Evolutionary conservation across 2,797 vertebrate genomes (phyloP).

Genomic region (Knipowitschia caucasica): DNA sequence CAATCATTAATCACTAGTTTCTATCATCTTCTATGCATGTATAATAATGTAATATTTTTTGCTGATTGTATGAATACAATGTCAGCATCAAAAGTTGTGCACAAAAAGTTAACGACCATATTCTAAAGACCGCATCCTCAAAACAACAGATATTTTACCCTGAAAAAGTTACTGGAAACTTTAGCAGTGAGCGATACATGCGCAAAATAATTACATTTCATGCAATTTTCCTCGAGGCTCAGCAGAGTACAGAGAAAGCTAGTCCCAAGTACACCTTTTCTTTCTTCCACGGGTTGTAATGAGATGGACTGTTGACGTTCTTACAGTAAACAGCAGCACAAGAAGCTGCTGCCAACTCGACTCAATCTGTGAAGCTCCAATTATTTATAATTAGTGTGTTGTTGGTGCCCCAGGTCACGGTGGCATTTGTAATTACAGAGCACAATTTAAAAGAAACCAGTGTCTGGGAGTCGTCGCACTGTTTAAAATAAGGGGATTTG

Average conservation of each 20-base stretch:
- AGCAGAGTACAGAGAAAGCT: neutral
- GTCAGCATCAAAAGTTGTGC: too few relatives aligned
- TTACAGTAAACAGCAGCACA: constrained; percentile 33
- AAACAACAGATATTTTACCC: too few relatives aligned
- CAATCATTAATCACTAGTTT: neutral
- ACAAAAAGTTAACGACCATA: too few relatives aligned
- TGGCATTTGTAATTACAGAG: constrained; percentile 43
- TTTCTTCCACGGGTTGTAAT: constrained; percentile 8
- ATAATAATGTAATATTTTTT: too few relatives aligned
- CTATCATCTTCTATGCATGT: too few relatives aligned
- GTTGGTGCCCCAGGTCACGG: constrained; percentile 40
- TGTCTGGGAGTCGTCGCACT: constrained; percentile 3
- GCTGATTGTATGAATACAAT: too few relatives aligned
- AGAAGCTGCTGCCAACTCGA: constrained; percentile 39
- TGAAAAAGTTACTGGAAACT: neutral
- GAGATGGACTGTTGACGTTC: constrained; percentile 29
- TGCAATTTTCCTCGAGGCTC: neutral
- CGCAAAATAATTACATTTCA: neutral
- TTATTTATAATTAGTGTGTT: constrained; percentile 56
- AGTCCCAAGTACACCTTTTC: neutral
- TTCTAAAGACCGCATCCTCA: too few relatives aligned
- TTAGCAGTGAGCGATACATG: neutral
- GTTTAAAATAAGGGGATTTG: neutral
- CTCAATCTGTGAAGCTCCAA: constrained; percentile 37
- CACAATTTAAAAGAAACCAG: constrained; percentile 31